phyloP scores from a whole-genome alignment of 2,888 invertebrate species.

The Dryobotodes eremita region DNA sequence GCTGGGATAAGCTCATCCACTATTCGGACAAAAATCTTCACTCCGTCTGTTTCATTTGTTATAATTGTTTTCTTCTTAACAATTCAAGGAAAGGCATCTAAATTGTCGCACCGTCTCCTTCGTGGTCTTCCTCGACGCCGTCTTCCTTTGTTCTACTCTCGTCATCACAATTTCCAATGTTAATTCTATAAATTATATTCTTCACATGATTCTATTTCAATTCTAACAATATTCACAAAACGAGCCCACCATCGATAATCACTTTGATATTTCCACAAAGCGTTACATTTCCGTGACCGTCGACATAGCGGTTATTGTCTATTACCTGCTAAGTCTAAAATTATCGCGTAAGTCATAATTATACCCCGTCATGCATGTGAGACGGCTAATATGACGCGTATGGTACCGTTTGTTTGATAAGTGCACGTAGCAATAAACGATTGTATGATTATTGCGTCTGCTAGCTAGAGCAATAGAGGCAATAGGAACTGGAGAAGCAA shows the following conservation, averaged over 20 bases:
- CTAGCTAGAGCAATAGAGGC: background rate
- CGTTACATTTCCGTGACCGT: conserved; percentile 42
- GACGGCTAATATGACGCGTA: conserved; percentile 67
- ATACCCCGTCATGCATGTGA: conserved; percentile 72
- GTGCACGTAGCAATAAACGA: conserved; percentile 19
- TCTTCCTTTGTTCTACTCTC: background rate
- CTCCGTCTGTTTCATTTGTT: background rate
- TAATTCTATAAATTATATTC: background rate
- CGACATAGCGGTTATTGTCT: conserved; percentile 67
- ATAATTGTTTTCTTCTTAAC: background rate
- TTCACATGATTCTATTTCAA: background rate
- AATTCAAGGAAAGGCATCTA: background rate
- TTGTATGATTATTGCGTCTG: conserved; percentile 45
- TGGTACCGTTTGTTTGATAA: conserved; percentile 67
- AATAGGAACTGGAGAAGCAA: background rate
- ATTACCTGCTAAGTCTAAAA: conserved; percentile 69
- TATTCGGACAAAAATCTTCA: background rate
- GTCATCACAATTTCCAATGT: conserved; percentile 1
- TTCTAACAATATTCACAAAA: background rate
- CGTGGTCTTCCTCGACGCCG: background rate
- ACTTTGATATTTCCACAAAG: conserved; percentile 28
- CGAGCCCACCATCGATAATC: conserved; percentile 12
- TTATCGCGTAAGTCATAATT: conserved; percentile 75
- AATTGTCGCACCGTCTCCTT: background rate
- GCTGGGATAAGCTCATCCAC: background rate